These are phyloP conservation scores for Mionectes macconnelli DNA, from an alignment of 2,113 vertebrate species.

Conservation along the genomic window DNA sequence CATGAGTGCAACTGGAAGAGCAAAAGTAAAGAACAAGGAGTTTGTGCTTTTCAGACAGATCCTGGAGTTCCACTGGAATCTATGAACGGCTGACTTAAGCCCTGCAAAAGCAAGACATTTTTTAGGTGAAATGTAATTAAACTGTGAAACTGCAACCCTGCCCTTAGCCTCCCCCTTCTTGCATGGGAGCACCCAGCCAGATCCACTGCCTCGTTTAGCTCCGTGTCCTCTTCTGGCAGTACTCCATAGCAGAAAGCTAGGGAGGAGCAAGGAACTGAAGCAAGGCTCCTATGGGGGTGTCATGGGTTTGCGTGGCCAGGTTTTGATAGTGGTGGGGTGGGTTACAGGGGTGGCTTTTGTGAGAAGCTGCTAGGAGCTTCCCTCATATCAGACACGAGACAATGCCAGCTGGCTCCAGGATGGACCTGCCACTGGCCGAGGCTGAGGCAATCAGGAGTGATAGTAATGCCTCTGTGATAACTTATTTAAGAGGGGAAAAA, in stretches of 20 bases:
- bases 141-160: neutral
- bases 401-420: neutral
- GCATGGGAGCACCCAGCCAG: neutral
- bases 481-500: neutral
- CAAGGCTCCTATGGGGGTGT: fast-evolving
- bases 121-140: neutral
- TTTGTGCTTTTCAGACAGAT: neutral
- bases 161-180: neutral
- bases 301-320: neutral
- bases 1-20: neutral
- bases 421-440: neutral
- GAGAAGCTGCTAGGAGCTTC: neutral
- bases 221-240: fast-evolving
- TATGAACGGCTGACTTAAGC: neutral
- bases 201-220: fast-evolving
- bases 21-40: neutral
- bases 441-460: neutral
- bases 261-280: neutral
- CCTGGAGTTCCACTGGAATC: neutral
- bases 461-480: neutral
- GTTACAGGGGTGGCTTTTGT: neutral
- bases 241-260: neutral
- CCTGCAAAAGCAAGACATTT: neutral
- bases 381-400: fast-evolving
- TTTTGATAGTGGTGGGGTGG: fast-evolving